A percentile compares a stretch with the other conserved stretches of the same genome.
Conservation (phyloP, 37 sponge, comb jelly and placozoan species). For the Agelas oroides region DNA sequence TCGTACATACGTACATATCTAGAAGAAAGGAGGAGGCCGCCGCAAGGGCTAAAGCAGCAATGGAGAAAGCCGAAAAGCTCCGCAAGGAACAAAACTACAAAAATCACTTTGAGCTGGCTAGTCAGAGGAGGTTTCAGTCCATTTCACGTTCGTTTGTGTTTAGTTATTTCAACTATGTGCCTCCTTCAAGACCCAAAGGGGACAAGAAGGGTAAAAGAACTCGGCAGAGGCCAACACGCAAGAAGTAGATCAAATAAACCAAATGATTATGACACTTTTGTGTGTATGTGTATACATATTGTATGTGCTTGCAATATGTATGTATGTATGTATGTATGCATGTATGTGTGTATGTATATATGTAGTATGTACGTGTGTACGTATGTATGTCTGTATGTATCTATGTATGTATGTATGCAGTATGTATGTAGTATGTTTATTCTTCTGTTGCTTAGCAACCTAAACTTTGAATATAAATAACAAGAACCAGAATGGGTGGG, state of each 20-base stretch:
- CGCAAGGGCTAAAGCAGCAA: not conserved
- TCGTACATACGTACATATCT: too few species aligned
- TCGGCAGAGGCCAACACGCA: not conserved
- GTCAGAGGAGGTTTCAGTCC: slow-evolving; percentile 1
- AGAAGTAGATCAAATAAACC: not conserved
- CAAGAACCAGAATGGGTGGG: too few species aligned
- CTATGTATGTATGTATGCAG: too few species aligned
- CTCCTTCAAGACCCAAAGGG: slow-evolving; percentile 29
- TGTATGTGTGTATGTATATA: not conserved
- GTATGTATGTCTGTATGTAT: too few species aligned
- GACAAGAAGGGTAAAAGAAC: slow-evolving; percentile 7
- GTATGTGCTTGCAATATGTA: not conserved
- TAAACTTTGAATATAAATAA: too few species aligned
- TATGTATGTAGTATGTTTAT: too few species aligned
- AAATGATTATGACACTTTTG: not conserved
- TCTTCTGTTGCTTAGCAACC: too few species aligned
- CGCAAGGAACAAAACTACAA: slow-evolving; percentile 34
- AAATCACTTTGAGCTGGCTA: slow-evolving; percentile 21
- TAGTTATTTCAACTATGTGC: slow-evolving; percentile 64
- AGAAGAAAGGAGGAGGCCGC: too few species aligned
- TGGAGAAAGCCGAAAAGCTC: not conserved
- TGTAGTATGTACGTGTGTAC: too few species aligned
- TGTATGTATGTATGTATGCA: not conserved
- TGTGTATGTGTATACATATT: not conserved
- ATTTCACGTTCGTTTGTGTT: slow-evolving; percentile 20